Base-by-base conservation (phyloP, 2,113 vertebrate genomes). In the Epinephelus fuscoguttatus region DNA sequence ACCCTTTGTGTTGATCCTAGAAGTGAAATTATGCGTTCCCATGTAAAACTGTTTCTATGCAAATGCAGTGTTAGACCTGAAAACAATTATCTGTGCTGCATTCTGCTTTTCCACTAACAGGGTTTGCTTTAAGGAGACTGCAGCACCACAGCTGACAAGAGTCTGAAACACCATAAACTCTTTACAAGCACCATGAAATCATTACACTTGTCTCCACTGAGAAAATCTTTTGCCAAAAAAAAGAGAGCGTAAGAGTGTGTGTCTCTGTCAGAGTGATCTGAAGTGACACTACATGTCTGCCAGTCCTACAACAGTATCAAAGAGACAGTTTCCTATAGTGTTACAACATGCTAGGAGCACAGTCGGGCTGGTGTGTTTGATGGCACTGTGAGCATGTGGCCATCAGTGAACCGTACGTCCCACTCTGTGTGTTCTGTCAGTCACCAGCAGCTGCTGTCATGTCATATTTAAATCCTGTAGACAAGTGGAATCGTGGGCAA, bases 181-280 rank as follows among this genome's bases (percentile, higher is more conserved):
- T 71, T 74, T 60, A 79, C 70, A 62, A 63, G 55, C 68, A 52
- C 64, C 10, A 5, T 75, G 73, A 81, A 75, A 78, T 75, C 74
- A 61, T 75, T 61, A 67, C 78, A 62, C 66, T 63, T 72, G 75
- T 83, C 69, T 73, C 30, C 13, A 53, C 25, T 55, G 49, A 59
- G 27, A 49, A 71, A 42, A 55, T n/a, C 47, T 15, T 62, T 49
- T 12, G 45, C 30, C 62, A 37, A 57, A 47, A 47, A 23, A 21
- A 23, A 12, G 19, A 5, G 1, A 40, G 21, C 53, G 45, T 19
- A 50, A 13, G 3, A 53, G 47, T 40, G 42, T 15, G 67, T 40
- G 40, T 57, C 4, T 55, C 18, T 17, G 72, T 52, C 53, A 47
- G 57, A 60, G 7, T 52, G 42, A 76, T 78, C 33, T 72, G 19